Percentiles rank a stretch among this genome's conserved stretches.
These are phyloP conservation scores for Euthynnus affinis DNA, from an alignment of 2,797 vertebrate species.

Conservation along the genomic window DNA sequence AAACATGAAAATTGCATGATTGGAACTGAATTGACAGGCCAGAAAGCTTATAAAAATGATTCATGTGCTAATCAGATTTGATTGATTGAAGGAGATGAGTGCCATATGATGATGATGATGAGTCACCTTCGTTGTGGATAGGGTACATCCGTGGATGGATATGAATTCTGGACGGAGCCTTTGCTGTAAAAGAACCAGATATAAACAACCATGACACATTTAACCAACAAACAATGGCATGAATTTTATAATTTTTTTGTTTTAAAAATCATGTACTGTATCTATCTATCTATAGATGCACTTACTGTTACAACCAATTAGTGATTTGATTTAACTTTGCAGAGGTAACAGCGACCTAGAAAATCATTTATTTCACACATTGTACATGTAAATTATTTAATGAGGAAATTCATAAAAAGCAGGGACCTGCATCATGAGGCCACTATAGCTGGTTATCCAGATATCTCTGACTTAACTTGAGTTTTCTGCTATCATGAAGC, in stretches of 20 bases:
- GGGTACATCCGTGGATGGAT: conserved; percentile 79
- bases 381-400: background rate
- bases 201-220: background rate
- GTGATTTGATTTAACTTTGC: background rate
- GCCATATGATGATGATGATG: background rate
- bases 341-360: background rate
- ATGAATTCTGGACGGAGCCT: conserved; percentile 78
- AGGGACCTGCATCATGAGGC: too few species aligned
- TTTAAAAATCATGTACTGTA: background rate
- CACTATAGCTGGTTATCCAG: too few species aligned
- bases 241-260: background rate
- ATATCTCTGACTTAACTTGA: too few species aligned
- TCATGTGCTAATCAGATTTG: background rate
- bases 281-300: background rate
- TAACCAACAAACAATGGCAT: background rate
- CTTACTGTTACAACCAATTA: background rate
- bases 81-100: background rate
- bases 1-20: background rate
- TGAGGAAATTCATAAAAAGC: background rate
- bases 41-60: background rate
- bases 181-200: conserved; percentile 62
- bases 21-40: background rate
- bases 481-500: too few species aligned
- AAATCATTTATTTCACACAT: background rate
- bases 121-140: conserved; percentile 83